phyloP scores from a whole-genome alignment of 64 coral and sea anemone genomes.

The Montipora sp. region DNA sequence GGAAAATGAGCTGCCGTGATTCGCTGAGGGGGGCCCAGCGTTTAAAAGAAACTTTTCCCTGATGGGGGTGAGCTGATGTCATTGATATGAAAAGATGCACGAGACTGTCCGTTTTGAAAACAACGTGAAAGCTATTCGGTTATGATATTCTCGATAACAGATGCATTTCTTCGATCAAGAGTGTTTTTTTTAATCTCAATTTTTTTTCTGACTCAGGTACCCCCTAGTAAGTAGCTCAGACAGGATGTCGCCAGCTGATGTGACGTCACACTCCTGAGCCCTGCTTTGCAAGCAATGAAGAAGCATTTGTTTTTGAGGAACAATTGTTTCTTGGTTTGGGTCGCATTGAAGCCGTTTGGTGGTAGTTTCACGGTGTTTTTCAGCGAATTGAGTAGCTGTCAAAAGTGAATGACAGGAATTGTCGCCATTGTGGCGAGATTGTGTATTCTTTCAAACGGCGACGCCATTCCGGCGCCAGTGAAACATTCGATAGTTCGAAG shows the following conservation, averaged over 20 bases:
- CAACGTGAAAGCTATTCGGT: not conserved
- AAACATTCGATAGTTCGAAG: conserved; percentile 45
- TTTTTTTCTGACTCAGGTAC: not conserved
- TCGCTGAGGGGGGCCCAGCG: not conserved
- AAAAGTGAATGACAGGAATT: conserved; percentile 17
- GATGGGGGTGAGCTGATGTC: not conserved
- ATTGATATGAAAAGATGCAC: not conserved
- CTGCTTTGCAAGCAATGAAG: not conserved
- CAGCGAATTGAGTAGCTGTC: not conserved
- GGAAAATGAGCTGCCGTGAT: not conserved
- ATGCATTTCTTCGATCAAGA: too few species aligned
- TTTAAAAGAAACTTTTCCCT: too few species aligned
- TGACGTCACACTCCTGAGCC: conserved; percentile 50
- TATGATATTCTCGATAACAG: not conserved
- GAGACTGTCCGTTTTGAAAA: not conserved
- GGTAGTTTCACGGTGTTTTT: not conserved
- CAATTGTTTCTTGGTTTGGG: conserved; percentile 20
- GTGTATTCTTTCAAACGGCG: conserved; percentile 25
- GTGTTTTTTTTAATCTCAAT: not conserved
- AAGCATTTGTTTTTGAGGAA: not conserved
- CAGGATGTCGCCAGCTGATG: conserved; percentile 58
- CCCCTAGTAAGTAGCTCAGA: conserved; percentile 56
- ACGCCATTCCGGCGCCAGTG: conserved; percentile 26
- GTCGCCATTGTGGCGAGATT: conserved; percentile 39
- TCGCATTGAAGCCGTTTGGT: not conserved